Evolutionary conservation across 2,888 invertebrate genomes (phyloP), one percentile per base, ranked within the genome.

Genomic region (Drosophila maculinotata): DNA sequence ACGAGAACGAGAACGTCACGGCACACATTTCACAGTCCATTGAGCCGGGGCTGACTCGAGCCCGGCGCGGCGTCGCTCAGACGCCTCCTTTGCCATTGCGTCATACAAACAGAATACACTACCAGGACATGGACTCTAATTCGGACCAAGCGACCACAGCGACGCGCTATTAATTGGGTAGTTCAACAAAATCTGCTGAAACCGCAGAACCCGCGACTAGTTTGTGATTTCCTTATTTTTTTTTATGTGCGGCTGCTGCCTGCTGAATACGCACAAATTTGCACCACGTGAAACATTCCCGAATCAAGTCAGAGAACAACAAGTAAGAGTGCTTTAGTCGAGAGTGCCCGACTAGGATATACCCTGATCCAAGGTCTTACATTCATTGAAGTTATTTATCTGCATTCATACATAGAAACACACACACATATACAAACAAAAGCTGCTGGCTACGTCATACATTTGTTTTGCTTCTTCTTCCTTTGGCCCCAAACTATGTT

Each of bases 1-100:
- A 41, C 39, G 28, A 30, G 20, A 44, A 54, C 20, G 57, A 30
- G 49, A 39, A 44, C 39, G 39, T n/a, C 62, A 53, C 67, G 81
- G 69, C 84, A 81, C 82, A 85, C 84, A 87, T 87, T 87, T 85
- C 69, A 79, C 87, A 86, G 87, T 78, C 87, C 86, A 84, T 87
- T 87, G 86, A 83, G 83, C 56, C 25, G 54, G 30, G 58, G 41
- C 54, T 65, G 67, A 47, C 63, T 56, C 28, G 54, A 57, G 65
- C 58, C 54, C 52, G 28, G 57, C 38, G 48, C 64, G 84, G 87
- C 84, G 87, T 71, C 87, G 42, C 58, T 45, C 45, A 64, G 81
- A 71, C 79, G 79, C 83, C 79, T 66, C 36, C 70, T 35, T 51
- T 31, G 57, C 51, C 65, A 81, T 76, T 85, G 80, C 80, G 80